A percentile compares a stretch with the other conserved stretches of the same genome.
Evolutionary conservation across 2,888 invertebrate species (phyloP).

Genomic region (Diplazon laetatorius): DNA sequence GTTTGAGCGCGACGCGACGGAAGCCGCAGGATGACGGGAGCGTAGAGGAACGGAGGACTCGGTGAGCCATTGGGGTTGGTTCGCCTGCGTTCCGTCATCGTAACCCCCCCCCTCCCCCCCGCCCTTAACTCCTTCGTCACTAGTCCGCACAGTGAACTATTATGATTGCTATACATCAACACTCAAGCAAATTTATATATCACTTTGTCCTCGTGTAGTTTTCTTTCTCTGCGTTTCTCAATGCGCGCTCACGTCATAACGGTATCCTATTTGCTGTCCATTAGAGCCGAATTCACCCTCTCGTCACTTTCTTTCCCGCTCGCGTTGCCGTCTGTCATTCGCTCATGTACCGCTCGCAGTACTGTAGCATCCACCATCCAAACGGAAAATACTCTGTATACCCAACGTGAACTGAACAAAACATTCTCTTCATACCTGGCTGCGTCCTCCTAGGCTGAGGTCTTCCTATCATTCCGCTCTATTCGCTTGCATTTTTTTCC

Average conservation of each 20-base stretch:
- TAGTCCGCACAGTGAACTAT: not conserved
- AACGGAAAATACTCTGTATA: not conserved
- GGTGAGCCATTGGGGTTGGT: not conserved
- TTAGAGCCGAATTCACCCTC: slow-evolving; percentile 66
- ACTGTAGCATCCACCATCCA: not conserved
- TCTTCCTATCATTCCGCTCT: too few species aligned
- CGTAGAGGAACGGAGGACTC: not conserved
- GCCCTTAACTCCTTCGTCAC: too few species aligned
- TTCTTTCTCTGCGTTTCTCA: slow-evolving; percentile 30
- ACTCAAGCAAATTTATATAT: not conserved
- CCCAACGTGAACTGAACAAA: not conserved
- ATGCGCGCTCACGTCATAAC: slow-evolving; percentile 59
- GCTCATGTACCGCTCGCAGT: not conserved
- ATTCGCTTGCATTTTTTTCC: too few species aligned
- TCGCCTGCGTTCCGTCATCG: not conserved
- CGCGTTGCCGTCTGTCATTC: slow-evolving; percentile 5
- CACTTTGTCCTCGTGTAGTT: slow-evolving; percentile 17
- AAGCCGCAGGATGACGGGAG: not conserved
- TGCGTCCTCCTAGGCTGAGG: too few species aligned
- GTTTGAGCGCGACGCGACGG: not conserved
- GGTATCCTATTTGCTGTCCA: slow-evolving; percentile 70
- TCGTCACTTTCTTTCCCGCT: slow-evolving; percentile 25
- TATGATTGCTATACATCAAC: not conserved
- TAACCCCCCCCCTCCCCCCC: not conserved
- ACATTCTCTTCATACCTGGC: too few species aligned